phyloP scores from a whole-genome alignment of 2,888 invertebrate genomes.

The Apeira syringaria region DNA sequence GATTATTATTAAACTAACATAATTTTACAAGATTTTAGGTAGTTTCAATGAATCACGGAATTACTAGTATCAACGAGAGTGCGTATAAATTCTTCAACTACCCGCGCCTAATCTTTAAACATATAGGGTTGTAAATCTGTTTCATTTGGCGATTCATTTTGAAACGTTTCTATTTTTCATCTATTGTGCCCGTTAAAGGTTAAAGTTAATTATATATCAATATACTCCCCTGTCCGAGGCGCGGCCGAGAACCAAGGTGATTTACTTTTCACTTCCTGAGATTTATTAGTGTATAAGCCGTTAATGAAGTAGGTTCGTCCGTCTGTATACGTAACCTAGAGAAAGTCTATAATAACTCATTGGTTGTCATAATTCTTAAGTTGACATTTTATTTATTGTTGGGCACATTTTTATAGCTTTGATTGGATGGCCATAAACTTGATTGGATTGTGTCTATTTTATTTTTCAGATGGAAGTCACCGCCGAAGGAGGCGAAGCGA shows the following conservation, averaged over 20 bases:
- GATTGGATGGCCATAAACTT: background rate
- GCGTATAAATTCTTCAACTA: too few species aligned
- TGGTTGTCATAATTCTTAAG: conserved; percentile 5
- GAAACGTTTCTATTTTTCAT: too few species aligned
- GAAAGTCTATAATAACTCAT: conserved; percentile 9
- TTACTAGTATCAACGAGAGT: too few species aligned
- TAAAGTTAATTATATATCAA: background rate
- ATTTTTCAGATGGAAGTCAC: conserved; percentile 57
- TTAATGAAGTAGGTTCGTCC: conserved; percentile 4
- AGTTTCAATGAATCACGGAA: too few species aligned
- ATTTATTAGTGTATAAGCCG: conserved; percentile 6
- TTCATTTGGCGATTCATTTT: too few species aligned
- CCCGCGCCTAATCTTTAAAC: too few species aligned
- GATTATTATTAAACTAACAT: too few species aligned
- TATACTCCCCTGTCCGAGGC: conserved; percentile 5
- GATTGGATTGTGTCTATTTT: background rate
- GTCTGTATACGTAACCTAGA: conserved; percentile 12
- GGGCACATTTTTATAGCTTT: background rate
- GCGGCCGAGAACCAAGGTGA: conserved; percentile 11
- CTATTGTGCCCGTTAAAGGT: too few species aligned
- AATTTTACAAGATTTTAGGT: too few species aligned
- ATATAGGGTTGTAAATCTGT: too few species aligned
- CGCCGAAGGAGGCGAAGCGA: conserved; percentile 50
- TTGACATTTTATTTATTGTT: conserved; percentile 13
- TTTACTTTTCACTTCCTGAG: conserved; percentile 21